Evolutionary conservation across 2,888 invertebrate species (phyloP).

Genomic region (Emmelina monodactyla): DNA sequence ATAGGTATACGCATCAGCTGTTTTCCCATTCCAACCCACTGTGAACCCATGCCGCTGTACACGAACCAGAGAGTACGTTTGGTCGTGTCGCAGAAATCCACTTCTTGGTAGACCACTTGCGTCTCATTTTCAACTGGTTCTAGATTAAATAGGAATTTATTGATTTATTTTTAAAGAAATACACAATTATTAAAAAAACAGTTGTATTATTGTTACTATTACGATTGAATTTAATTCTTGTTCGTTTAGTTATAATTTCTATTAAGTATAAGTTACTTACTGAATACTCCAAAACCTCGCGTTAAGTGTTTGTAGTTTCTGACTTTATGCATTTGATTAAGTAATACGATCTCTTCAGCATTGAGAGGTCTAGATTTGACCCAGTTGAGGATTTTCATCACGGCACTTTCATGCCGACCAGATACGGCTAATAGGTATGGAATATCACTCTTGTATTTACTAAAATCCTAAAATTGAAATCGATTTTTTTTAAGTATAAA

Average conservation of each 20-base stretch:
- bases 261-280: too few species aligned
- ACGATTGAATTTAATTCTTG: too few species aligned
- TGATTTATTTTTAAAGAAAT: neutral
- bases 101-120: neutral
- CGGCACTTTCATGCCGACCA: slow-evolving; percentile 52
- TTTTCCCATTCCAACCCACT: slow-evolving; percentile 69
- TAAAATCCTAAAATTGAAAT: slow-evolving; percentile 21
- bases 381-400: slow-evolving; percentile 22
- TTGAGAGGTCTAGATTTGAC: slow-evolving; percentile 22
- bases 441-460: slow-evolving; percentile 26
- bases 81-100: slow-evolving; percentile 19
- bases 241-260: too few species aligned
- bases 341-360: slow-evolving; percentile 38
- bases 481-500: too few species aligned
- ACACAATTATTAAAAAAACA: too few species aligned
- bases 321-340: slow-evolving; percentile 37
- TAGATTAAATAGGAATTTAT: neutral
- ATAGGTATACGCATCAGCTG: slow-evolving; percentile 62
- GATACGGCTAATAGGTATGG: slow-evolving; percentile 50
- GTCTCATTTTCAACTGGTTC: neutral
- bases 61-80: slow-evolving; percentile 66
- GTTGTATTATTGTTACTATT: too few species aligned
- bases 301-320: slow-evolving; percentile 59
- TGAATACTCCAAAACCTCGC: slow-evolving; percentile 43
- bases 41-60: slow-evolving; percentile 72